Evolutionary conservation across 2,797 vertebrate genomes (phyloP), one percentile per base, ranked within the genome.

Genomic region (Hoplostethus atlanticus): DNA sequence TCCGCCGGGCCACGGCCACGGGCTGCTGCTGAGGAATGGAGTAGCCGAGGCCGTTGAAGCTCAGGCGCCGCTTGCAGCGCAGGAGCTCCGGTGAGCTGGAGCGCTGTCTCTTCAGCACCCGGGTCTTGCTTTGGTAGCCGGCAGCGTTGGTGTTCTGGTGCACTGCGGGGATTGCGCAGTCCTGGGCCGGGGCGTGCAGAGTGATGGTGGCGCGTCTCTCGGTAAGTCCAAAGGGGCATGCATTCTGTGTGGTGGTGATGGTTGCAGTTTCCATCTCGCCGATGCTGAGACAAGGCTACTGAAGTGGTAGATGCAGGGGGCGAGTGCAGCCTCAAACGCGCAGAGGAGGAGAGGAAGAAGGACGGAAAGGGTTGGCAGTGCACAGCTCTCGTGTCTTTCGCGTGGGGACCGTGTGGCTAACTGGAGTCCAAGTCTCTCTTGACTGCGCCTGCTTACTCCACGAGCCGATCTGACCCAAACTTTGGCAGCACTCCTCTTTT

Each of bases 1-100:
- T 98, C 40, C 98, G 96, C 34, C 97, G 92, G 16, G 97, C 97
- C 74, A 98, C 97, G 10, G 93, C 92, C 61, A 95, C 95, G 15
- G 94, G 95, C 79, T 94, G 95, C 87, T 95, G 93, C 87, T 80
- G 94, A 0, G 94, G 95, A 87, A 95, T 90, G 79, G 91, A 88
- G 89, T 92, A 94, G 68, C 91, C 93, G 52, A 95, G 90, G 1
- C 95, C 93, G 79, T 94, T 94, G 88, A 96, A 96, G 47, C 93
- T 94, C 75, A 96, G 86, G 15, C 96, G 95, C 78, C 95, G 89
- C 77, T 96, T 96, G 91, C 97, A 98, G 78, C 97, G 95, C 75
- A 98, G 91, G 17, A 97, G 94, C 78, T 97, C 96, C 0, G 97
- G 97, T 0, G 97, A 97, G 50, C 89, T 85, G 46, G 95, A 95